Base-by-base conservation (phyloP, 1,140 invertebrate genomes). In the Eriocheir sinensis region DNA sequence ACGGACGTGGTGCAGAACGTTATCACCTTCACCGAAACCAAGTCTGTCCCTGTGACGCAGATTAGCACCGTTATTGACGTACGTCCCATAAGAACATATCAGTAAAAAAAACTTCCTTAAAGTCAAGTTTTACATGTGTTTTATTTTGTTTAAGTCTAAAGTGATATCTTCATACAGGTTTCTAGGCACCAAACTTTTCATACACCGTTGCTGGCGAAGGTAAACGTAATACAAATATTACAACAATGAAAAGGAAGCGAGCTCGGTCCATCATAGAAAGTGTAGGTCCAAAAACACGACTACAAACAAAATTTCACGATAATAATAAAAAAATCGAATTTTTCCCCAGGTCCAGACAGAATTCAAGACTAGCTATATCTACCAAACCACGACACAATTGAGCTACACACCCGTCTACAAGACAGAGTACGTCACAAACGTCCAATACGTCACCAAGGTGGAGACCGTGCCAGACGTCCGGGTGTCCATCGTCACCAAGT, bases 31-130 rank as follows among this genome's bases (percentile, higher is more conserved):
- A 94, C 93, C 36, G 41, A 86, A 27, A 94, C 93, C 36, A 88
- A 72, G 81, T 91, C 89, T 44, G 85, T 94, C 44, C 79, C 81
- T 15, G 93, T 94, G 12, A 79, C 93, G 3, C 80, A 40, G 79
- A 32, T 53, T n/a, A 85, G n/a, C 27, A 60, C 36, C 21, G 21
- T 91, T 12, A 94, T 89, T 9, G 40, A 86, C 89, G 93, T 94
- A 83, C 21, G 91, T 85, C 4, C 8, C 30, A 8, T 32, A 32
- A 12, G 36, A 2, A 2, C n/a, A 32, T 32, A 3, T 30, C 80
- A 0, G n/a, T n/a, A n/a, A n/a, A n/a, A n/a, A n/a, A n/a, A n/a
- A n/a, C n/a, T n/a, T n/a, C n/a, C n/a, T n/a, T n/a, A n/a, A n/a
- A n/a, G n/a, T n/a, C n/a, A n/a, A n/a, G n/a, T n/a, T n/a, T n/a